Evolutionary conservation across 2,888 invertebrate genomes (phyloP), one percentile per base, ranked within the genome.

Genomic region (Seira sanloemensis): DNA sequence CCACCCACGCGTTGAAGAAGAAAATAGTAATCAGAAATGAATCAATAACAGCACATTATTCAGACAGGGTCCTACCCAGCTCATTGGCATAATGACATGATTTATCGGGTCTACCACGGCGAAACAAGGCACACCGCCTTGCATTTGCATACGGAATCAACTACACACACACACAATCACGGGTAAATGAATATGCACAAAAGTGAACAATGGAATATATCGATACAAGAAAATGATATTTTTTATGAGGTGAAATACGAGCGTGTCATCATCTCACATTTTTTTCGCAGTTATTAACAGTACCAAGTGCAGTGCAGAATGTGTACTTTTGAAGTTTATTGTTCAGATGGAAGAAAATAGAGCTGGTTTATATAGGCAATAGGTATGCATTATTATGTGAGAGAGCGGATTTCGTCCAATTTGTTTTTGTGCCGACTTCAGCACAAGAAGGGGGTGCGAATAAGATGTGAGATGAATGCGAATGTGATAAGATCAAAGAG

Each of bases 11-110:
- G 74, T 81, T 75, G 62, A 76, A 68, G 66, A 58, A 58, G 4
- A 58, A 58, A 5, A 58, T 4, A n/a, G 27, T 71, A 81, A 81
- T 81, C 75, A 76, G 69, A 76, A 71, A 76, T 76, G 76, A 81
- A 81, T 76, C 75, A 81, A 81, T 76, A 81, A 81, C 75, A 76
- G 65, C 81, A 81, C 66, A 76, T 76, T 81, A 81, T 66, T 76
- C 81, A 76, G 66, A 58, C 46, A 67, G 24, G 71, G 50, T 71
- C 76, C 76, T 76, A 71, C 81, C 76, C 81, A 76, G 71, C 81
- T 76, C 71, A 81, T 81, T 81, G 81, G 81, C 81, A 81, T 81
- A 81, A 81, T 81, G 81, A 81, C 81, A 81, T 81, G 81, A 81
- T 81, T 81, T 81, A 76, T 81, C 72, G 76, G 81, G 7, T 62